phyloP scores from a whole-genome alignment of 2,888 invertebrate species.

The Unio pictorum region DNA sequence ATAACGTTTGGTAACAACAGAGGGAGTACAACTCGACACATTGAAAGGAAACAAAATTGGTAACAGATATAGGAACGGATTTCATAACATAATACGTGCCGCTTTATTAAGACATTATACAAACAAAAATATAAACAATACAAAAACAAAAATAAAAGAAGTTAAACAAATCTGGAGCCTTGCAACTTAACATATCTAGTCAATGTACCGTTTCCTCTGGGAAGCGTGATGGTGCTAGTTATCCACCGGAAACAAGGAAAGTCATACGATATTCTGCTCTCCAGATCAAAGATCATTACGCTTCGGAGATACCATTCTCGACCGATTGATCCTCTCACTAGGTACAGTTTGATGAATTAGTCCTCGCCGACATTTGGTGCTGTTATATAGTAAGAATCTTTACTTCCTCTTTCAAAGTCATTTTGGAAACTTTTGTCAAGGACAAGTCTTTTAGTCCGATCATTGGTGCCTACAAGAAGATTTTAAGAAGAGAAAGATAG shows the following conservation, averaged over 20 bases:
- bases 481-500: background rate
- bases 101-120: too few relatives aligned
- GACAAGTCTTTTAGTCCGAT: slow-evolving; percentile 21
- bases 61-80: too few relatives aligned
- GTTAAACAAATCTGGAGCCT: too few relatives aligned
- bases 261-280: slow-evolving; percentile 22
- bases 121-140: too few relatives aligned
- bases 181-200: too few relatives aligned
- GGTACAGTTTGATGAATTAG: slow-evolving; percentile 26
- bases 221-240: slow-evolving; percentile 15
- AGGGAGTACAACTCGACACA: too few relatives aligned
- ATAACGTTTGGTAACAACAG: too few relatives aligned
- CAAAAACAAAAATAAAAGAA: too few relatives aligned
- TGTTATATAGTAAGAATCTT: slow-evolving; percentile 32
- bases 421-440: slow-evolving; percentile 30
- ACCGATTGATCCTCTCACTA: slow-evolving; percentile 30
- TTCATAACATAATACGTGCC: too few relatives aligned
- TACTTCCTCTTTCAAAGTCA: slow-evolving; percentile 34
- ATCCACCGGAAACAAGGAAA: slow-evolving; percentile 32
- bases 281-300: slow-evolving; percentile 30
- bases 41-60: too few relatives aligned
- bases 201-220: slow-evolving; percentile 23
- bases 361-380: slow-evolving; percentile 31
- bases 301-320: slow-evolving; percentile 31
- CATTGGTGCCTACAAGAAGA: slow-evolving; percentile 24